Percentiles rank a stretch among this genome's conserved stretches.
Evolutionary conservation across 2,888 invertebrate genomes (phyloP).

Genomic region (Agriotes lineatus): DNA sequence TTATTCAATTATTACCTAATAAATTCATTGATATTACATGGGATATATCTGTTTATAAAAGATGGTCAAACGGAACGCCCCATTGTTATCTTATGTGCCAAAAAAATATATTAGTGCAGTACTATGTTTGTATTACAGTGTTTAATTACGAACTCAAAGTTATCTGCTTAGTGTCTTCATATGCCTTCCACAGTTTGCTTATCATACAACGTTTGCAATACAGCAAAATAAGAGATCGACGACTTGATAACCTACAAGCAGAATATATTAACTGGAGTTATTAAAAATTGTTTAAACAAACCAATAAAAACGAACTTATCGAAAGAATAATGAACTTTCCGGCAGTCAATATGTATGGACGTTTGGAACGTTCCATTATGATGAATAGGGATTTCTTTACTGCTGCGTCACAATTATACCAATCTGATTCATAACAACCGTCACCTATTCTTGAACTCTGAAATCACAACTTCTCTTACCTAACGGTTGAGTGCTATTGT

Average conservation of each 20-base stretch:
- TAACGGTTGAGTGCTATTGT: too few species aligned
- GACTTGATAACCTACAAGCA: not conserved
- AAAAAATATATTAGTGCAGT: too few species aligned
- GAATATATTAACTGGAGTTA: not conserved
- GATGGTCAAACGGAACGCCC: too few species aligned
- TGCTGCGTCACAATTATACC: not conserved
- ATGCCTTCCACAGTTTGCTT: too few species aligned
- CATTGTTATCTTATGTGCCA: too few species aligned
- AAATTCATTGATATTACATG: too few species aligned
- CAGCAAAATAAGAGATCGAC: not conserved
- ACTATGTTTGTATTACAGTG: too few species aligned
- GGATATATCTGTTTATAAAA: too few species aligned
- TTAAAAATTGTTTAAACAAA: not conserved
- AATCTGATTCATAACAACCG: not conserved
- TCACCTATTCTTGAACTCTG: not conserved
- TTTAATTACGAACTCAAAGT: too few species aligned
- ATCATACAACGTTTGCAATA: too few species aligned
- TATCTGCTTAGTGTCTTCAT: too few species aligned
- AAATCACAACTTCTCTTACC: not conserved
- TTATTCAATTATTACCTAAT: too few species aligned
- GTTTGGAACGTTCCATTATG: not conserved
- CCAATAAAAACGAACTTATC: not conserved
- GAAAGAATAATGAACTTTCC: not conserved
- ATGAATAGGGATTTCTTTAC: not conserved
- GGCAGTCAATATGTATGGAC: not conserved